Evolutionary conservation across 2,113 vertebrate species (phyloP).

Genomic region (Scytalopus superciliaris): DNA sequence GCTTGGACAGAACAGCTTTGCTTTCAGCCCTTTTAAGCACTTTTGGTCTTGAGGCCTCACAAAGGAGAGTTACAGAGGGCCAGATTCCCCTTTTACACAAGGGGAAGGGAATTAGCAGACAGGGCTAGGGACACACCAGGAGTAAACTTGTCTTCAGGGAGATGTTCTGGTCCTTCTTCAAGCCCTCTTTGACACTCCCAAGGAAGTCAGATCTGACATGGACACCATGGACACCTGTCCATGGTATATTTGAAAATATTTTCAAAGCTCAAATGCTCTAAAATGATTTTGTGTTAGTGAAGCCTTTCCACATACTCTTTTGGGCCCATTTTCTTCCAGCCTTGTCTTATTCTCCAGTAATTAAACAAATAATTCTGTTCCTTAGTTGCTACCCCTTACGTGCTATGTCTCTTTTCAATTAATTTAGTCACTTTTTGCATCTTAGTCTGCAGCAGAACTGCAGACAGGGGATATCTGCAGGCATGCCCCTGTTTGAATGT

Average conservation of each 20-base stretch:
- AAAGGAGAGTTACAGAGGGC: neutral
- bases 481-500: neutral
- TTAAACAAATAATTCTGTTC: neutral
- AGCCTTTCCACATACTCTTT: accelerated
- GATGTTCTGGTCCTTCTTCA: neutral
- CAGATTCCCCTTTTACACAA: neutral
- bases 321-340: neutral
- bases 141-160: neutral
- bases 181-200: neutral
- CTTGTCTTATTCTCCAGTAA: neutral
- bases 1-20: neutral
- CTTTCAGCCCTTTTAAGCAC: neutral
- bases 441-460: neutral
- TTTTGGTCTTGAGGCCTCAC: neutral
- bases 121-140: neutral
- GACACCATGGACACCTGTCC: neutral
- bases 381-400: neutral
- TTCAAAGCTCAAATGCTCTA: neutral
- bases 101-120: neutral
- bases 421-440: neutral
- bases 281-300: neutral
- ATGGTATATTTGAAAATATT: neutral
- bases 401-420: neutral
- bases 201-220: neutral
- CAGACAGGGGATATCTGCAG: neutral